phyloP scores from a whole-genome alignment of 2,797 vertebrate species.

The Acrossocheilus wenchowensis region DNA sequence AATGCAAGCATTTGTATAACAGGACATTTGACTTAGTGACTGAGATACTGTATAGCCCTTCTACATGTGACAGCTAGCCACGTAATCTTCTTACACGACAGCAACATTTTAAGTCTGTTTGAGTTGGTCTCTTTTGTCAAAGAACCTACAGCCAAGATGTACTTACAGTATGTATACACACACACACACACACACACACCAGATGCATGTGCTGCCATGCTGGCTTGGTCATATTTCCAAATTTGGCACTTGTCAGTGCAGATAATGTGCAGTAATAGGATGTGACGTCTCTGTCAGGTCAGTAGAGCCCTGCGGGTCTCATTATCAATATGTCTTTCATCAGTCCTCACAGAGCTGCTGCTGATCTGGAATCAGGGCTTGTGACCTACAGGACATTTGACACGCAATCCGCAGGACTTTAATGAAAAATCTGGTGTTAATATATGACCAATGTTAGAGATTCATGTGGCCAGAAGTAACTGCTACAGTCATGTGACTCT shows the following conservation, averaged over 20 bases:
- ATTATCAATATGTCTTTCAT: background rate
- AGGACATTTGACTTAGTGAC: background rate
- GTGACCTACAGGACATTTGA: background rate
- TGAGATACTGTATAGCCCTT: background rate
- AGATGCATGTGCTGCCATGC: background rate
- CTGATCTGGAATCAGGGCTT: constrained; percentile 31
- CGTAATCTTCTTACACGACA: background rate
- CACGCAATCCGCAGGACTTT: background rate
- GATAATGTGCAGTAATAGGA: constrained; percentile 26
- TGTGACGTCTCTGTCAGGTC: constrained; percentile 27
- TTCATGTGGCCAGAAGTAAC: background rate
- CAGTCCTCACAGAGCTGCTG: background rate
- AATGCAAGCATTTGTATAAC: background rate
- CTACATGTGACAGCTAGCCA: background rate
- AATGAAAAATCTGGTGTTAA: background rate
- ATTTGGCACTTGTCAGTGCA: background rate
- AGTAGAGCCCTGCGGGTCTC: background rate
- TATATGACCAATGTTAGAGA: background rate
- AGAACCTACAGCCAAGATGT: background rate
- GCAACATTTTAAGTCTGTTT: background rate
- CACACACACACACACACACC: background rate
- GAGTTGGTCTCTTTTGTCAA: background rate
- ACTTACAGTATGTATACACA: background rate
- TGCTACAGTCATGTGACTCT: constrained; percentile 4
- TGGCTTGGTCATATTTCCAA: background rate